A percentile compares a stretch with the other conserved stretches of the same genome.
Evolutionary conservation across 1,140 invertebrate genomes (phyloP).

Genomic region (Diabrotica undecimpunctata): DNA sequence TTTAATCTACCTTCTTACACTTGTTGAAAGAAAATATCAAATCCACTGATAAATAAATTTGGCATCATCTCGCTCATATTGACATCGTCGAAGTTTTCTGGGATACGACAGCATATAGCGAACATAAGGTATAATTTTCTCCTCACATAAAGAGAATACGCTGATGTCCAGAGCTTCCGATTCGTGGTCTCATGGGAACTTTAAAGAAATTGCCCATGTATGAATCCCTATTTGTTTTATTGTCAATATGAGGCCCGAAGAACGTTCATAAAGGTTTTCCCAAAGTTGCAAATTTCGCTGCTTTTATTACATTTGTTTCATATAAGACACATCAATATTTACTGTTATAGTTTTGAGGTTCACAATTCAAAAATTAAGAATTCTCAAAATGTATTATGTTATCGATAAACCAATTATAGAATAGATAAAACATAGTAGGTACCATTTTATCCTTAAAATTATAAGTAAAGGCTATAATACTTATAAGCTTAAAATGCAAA

Average conservation of each 20-base stretch:
- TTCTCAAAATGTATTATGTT: neutral
- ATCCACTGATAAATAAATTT: no score
- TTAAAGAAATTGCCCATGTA: conserved; percentile 48
- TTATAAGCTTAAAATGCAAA: no score
- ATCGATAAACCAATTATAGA: neutral
- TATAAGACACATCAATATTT: neutral
- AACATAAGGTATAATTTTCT: conserved; percentile 45
- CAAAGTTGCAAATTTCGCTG: neutral
- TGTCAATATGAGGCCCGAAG: conserved; percentile 26
- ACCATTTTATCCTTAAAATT: no score
- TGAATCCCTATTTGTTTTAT: conserved; percentile 45
- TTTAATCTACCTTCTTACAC: no score
- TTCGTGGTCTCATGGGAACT: conserved; percentile 38
- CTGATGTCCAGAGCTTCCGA: conserved; percentile 39
- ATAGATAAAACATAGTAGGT: no score
- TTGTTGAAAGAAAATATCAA: no score
- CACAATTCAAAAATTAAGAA: neutral
- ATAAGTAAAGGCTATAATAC: no score
- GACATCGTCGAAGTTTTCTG: neutral
- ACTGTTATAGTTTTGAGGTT: neutral
- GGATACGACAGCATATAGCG: neutral
- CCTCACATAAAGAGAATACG: conserved; percentile 45
- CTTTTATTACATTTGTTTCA: neutral
- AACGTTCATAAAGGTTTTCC: conserved; percentile 15
- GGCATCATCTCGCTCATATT: no score